Conservation (phyloP, 1,140 invertebrate species). For the Pararge aegeria region DNA sequence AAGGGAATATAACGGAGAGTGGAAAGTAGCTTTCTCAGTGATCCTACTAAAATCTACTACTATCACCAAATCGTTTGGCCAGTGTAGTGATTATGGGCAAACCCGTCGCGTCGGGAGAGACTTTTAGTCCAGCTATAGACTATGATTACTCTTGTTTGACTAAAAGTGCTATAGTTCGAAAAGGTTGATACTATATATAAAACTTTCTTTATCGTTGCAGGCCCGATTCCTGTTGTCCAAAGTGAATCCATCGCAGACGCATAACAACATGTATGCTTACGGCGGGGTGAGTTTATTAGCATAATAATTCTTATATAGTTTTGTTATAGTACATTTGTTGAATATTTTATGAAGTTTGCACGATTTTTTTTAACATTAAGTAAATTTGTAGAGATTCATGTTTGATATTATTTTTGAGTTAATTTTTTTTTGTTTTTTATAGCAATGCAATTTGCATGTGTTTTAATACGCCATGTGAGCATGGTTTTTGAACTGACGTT, state of each 20-base stretch:
- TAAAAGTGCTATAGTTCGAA: too few relatives aligned
- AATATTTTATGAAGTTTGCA: conserved; percentile 15
- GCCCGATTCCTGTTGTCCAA: conserved; percentile 98
- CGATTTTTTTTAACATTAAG: neutral
- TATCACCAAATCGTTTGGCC: too few relatives aligned
- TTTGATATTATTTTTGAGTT: too few relatives aligned
- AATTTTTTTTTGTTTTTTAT: conserved; percentile 24
- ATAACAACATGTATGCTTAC: conserved; percentile 99
- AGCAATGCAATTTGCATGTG: conserved; percentile 30
- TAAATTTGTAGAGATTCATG: neutral
- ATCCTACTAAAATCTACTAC: too few relatives aligned
- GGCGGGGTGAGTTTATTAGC: conserved; percentile 87
- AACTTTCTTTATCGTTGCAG: conserved; percentile 76
- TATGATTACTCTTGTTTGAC: too few relatives aligned
- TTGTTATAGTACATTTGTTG: conserved; percentile 8
- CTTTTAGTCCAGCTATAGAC: too few relatives aligned
- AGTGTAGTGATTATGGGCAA: too few relatives aligned
- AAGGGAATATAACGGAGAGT: too few relatives aligned
- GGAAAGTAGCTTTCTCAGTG: too few relatives aligned
- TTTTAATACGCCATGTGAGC: conserved; percentile 45
- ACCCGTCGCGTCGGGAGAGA: too few relatives aligned
- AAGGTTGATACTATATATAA: neutral
- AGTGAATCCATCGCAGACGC: conserved; percentile 99
- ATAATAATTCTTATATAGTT: conserved; percentile 1
- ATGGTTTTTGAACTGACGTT: conserved; percentile 69